These are phyloP conservation scores for Carassius auratus DNA, from an alignment of 2,113 vertebrate genomes.

Conservation along the genomic window DNA sequence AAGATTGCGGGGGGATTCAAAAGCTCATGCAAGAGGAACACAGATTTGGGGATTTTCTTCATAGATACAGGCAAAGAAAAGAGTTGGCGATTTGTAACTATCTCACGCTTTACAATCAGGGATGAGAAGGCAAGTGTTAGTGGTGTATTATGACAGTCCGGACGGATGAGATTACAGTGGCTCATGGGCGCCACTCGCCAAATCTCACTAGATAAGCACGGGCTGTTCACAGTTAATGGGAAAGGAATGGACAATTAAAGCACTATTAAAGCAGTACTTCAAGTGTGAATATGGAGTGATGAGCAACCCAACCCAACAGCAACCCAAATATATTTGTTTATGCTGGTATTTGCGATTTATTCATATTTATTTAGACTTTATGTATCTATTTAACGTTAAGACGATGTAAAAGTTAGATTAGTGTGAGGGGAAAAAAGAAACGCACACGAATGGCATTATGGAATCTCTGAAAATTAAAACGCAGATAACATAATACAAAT, in stretches of 20 bases:
- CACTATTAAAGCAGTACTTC: constrained; percentile 41
- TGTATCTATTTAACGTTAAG: too few species aligned
- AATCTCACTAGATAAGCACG: constrained; percentile 2
- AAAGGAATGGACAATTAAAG: constrained; percentile 25
- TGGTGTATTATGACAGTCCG: background rate
- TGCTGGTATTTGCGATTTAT: too few species aligned
- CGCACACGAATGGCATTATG: too few species aligned
- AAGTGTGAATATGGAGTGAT: constrained; percentile 21
- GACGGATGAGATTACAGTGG: constrained; percentile 5
- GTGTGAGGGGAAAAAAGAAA: too few species aligned
- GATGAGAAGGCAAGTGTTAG: constrained; percentile 3
- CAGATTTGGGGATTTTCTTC: constrained; percentile 58
- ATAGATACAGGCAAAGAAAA: constrained; percentile 58
- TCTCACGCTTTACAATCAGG: background rate
- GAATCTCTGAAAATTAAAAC: background rate
- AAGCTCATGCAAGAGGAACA: constrained; percentile 56
- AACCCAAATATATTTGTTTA: background rate
- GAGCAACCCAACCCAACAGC: background rate
- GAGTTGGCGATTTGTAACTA: background rate
- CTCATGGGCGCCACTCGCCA: background rate
- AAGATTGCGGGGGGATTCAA: constrained; percentile 48
- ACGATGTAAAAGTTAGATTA: too few species aligned
- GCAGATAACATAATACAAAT: background rate
- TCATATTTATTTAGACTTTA: too few species aligned
- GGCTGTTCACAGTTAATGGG: background rate